Evolutionary conservation across 1,140 invertebrate species (phyloP).

Genomic region (Eulimnadia texana): DNA sequence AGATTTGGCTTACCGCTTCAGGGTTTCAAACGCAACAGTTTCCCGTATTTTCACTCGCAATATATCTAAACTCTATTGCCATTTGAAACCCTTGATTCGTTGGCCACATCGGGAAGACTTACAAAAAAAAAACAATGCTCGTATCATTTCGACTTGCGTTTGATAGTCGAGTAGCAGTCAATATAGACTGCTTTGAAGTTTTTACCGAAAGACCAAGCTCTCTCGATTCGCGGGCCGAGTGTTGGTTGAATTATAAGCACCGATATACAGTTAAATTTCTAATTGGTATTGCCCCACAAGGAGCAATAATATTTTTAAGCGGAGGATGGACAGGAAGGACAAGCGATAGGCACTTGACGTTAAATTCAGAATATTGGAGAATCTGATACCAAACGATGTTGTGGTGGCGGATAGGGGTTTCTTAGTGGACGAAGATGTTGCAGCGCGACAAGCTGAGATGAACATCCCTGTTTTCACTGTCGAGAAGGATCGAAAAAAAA

Average conservation of each 20-base stretch:
- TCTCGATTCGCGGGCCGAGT: neutral
- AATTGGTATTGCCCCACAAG: neutral
- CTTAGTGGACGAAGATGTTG: neutral
- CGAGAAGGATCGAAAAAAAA: neutral
- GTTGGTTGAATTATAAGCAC: neutral
- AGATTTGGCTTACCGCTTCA: neutral
- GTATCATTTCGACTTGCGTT: neutral
- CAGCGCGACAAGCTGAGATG: neutral
- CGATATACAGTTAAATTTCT: neutral
- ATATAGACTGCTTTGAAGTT: neutral
- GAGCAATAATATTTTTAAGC: neutral
- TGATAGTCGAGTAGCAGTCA: neutral
- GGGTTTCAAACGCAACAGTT: neutral
- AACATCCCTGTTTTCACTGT: neutral
- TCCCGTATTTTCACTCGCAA: neutral
- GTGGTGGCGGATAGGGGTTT: neutral
- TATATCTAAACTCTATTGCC: neutral
- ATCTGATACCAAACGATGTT: neutral
- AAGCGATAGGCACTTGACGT: neutral
- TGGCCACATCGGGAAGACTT: neutral
- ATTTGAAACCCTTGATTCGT: neutral
- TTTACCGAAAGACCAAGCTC: neutral
- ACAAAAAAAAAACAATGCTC: neutral
- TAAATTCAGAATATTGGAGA: neutral
- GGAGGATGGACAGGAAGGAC: neutral